Base-by-base conservation (phyloP, 2,888 invertebrate species). In the Andricus quercusramuli region DNA sequence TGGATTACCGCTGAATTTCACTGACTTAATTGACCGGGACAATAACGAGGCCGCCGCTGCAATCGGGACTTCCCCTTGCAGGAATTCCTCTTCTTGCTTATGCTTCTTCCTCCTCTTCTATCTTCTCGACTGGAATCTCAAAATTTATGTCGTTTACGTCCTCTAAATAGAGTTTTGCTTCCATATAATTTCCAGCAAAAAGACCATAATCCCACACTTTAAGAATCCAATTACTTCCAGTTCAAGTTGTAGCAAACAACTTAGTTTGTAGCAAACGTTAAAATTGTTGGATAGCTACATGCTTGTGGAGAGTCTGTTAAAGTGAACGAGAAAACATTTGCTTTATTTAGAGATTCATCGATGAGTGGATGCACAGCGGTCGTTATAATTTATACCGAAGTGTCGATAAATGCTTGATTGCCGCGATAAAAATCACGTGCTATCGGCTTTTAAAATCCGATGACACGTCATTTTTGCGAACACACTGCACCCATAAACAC, bases 11-110 rank as follows among this genome's bases (percentile, higher is more conserved):
- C 81, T 87, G 86, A 89, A 90, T 91, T 88, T 90, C 89, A 86
- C 86, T 82, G 87, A 89, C 89, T 91, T 90, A 92, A 92, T 92
- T 91, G 90, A 90, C 89, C 88, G 88, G 82, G 86, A 88, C 89
- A 87, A 87, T 88, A 87, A 86, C 80, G 83, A 83, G 83, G 83
- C 78, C 78, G 79, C 81, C 83, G 85, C 20, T 74, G 74, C 84
- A 86, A 86, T 83, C 85, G 84, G 78, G 79, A 82, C 83, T 85
- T 86, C 82, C 80, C 84, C 82, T 83, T 82, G 77, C 59, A 70
- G 78, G 84, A 86, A 83, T 86, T 80, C 56, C 80, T 51, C 47
- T 82, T 83, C 82, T 86, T 83, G 17, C 76, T 62, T 64, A 15
- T 59, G 62, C 77, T 77, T 77, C n/a, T 56, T 70, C 70, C 68